phyloP scores from a whole-genome alignment of 1,140 invertebrate genomes.

The Zaprionus davidi region DNA sequence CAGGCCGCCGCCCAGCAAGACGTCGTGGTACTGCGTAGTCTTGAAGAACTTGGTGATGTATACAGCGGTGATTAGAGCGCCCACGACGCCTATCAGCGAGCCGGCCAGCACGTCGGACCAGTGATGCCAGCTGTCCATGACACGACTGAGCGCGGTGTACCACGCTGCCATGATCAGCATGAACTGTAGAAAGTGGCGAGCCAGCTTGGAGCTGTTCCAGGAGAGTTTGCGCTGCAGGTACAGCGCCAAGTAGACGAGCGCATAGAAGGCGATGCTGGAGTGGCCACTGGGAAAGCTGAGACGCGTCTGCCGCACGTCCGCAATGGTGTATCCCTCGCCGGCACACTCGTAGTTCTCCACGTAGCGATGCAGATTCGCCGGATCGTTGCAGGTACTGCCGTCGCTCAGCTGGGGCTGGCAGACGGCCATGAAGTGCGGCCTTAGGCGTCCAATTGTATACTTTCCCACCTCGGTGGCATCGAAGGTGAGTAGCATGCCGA shows the following conservation, averaged over 20 bases:
- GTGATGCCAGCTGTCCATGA: slow-evolving; percentile 82
- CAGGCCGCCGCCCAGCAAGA: slow-evolving; percentile 38
- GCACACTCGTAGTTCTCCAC: slow-evolving; percentile 88
- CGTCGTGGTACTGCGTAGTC: slow-evolving; percentile 11
- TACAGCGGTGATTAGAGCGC: slow-evolving; percentile 65
- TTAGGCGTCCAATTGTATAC: slow-evolving; percentile 94
- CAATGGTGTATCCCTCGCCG: slow-evolving; percentile 85
- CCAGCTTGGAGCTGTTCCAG: slow-evolving; percentile 89
- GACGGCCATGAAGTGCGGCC: slow-evolving; percentile 95
- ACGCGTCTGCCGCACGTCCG: slow-evolving; percentile 88
- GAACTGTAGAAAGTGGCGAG: slow-evolving; percentile 91
- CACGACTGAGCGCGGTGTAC: slow-evolving; percentile 74
- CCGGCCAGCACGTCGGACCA: slow-evolving; percentile 77
- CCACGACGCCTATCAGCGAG: slow-evolving; percentile 60
- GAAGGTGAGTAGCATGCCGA: slow-evolving; percentile 92
- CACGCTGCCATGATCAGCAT: slow-evolving; percentile 85
- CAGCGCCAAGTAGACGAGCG: slow-evolving; percentile 91
- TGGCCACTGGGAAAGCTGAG: slow-evolving; percentile 93
- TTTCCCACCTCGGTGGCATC: slow-evolving; percentile 95
- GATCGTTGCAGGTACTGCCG: slow-evolving; percentile 85
- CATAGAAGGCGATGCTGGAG: slow-evolving; percentile 91
- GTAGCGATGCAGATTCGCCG: slow-evolving; percentile 87
- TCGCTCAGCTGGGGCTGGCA: slow-evolving; percentile 87
- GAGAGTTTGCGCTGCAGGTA: slow-evolving; percentile 92
- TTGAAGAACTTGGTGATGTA: slow-evolving; percentile 67